phyloP scores from a whole-genome alignment of 1,140 invertebrate genomes.

The Zaprionus inermis region DNA sequence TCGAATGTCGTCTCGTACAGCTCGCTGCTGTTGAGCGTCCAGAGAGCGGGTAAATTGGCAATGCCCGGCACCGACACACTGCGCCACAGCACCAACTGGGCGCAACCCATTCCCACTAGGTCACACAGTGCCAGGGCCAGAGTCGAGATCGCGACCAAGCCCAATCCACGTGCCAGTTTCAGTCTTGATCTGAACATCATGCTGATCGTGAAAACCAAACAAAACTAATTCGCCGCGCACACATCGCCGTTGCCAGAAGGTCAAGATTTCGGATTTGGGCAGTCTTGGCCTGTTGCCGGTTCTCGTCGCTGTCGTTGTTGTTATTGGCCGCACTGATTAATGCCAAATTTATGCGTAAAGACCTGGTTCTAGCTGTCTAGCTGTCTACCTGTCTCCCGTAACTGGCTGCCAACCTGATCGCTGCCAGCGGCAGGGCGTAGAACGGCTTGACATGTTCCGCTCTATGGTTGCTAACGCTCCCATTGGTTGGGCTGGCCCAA shows the following conservation, averaged over 20 bases:
- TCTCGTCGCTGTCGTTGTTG: not conserved
- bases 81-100: slow-evolving; percentile 54
- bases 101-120: not conserved
- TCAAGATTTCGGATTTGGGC: slow-evolving; percentile 24
- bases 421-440: slow-evolving; percentile 28
- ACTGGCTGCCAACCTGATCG: slow-evolving; percentile 14
- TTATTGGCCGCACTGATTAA: slow-evolving; percentile 53
- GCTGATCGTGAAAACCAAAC: slow-evolving; percentile 33
- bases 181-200: slow-evolving; percentile 11
- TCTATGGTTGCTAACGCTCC: slow-evolving; percentile 11
- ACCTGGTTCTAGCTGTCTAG: slow-evolving; percentile 24
- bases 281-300: not conserved
- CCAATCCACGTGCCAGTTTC: not conserved
- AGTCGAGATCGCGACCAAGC: not conserved
- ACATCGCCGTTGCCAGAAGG: slow-evolving; percentile 30
- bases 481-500: slow-evolving; percentile 10
- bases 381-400: not conserved
- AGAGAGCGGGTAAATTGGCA: slow-evolving; percentile 43
- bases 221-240: slow-evolving; percentile 36
- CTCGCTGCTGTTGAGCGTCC: slow-evolving; percentile 63
- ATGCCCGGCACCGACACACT: slow-evolving; percentile 60
- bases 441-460: slow-evolving; percentile 33
- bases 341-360: slow-evolving; percentile 69
- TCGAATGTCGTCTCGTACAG: slow-evolving; percentile 73
- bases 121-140: not conserved